Base-by-base conservation (phyloP, 2,113 vertebrate genomes). In the Parotia lawesii region DNA sequence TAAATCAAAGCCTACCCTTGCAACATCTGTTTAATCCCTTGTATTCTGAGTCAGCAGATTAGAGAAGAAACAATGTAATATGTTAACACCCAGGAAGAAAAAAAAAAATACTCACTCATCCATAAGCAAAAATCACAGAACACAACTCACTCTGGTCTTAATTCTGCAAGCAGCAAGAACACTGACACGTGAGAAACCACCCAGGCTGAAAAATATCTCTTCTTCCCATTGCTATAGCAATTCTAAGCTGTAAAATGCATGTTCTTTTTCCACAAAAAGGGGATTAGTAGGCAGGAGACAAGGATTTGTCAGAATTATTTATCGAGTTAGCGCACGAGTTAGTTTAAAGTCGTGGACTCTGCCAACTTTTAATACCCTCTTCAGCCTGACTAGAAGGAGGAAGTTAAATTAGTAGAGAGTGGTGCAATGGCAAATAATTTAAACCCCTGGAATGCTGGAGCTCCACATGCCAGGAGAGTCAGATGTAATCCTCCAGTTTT, bases 271-370 rank as follows among this genome's bases (percentile, higher is more conserved):
- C 61, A 60, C 38, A 76, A 37, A 95, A 89, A 53, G 38, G 50
- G 42, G 33, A 93, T 87, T 93, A 80, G 48, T 42, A 67, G 53
- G 35, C 81, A 87, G 66, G 66, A 83, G 90, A 78, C 61, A 85
- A 60, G 70, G 82, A 91, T 73, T 87, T 81, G 61, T 87, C 61
- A 89, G 85, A 93, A 91, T 77, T 79, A 85, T 66, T 78, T 93
- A 67, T 64, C n/a, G 58, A 79, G 67, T 87, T 89, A 28, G 31
- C 70, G 78, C 61, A 74, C 2, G 1, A 70, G 37, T 71, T 35
- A 16, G 51, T 77, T 93, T 87, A 47, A 82, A 93, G 70, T 58
- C 24, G 14, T 35, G 45, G 42, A 65, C 67, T 77, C n/a, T 80
- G 71, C 25, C 11, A 50, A 70, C 6, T 92, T 83, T 84, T 86